Evolutionary conservation across 2,113 vertebrate genomes (phyloP).

Genomic region (Hemiprocne comata): DNA sequence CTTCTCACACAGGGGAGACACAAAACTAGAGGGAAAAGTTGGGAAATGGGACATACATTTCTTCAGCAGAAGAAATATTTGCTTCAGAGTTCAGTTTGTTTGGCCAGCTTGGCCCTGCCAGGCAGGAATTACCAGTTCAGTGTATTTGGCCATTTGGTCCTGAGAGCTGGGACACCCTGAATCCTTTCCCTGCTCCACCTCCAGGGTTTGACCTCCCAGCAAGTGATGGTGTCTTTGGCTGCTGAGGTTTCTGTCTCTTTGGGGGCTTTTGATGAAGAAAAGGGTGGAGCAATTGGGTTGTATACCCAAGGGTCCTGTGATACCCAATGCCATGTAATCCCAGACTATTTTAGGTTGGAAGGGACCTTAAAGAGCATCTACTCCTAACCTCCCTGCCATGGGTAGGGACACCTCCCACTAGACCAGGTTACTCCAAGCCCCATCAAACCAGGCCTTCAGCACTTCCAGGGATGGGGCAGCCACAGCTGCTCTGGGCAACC

Average conservation of each 20-base stretch:
- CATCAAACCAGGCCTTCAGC: too few species aligned
- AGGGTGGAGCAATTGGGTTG: fast-evolving
- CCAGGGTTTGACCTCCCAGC: background rate
- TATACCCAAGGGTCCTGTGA: background rate
- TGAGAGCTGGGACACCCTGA: background rate
- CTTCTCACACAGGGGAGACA: background rate
- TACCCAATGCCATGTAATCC: background rate
- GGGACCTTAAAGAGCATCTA: too few species aligned
- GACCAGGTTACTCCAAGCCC: too few species aligned
- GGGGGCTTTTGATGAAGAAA: background rate
- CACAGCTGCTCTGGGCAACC: too few species aligned
- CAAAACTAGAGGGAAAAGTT: background rate
- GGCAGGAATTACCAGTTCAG: background rate
- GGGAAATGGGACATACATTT: background rate
- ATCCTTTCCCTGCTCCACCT: background rate
- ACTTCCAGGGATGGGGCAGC: too few species aligned
- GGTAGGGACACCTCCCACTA: too few species aligned
- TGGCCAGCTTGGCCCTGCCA: background rate
- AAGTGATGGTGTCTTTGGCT: background rate
- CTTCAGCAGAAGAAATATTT: background rate
- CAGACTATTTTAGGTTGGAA: too few species aligned
- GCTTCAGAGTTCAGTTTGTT: background rate
- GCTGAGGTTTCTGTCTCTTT: background rate
- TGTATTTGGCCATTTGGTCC: too few species aligned
- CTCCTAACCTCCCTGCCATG: too few species aligned